Evolutionary conservation across 2,113 vertebrate genomes (phyloP).

Genomic region (Formicarius rufipectus): DNA sequence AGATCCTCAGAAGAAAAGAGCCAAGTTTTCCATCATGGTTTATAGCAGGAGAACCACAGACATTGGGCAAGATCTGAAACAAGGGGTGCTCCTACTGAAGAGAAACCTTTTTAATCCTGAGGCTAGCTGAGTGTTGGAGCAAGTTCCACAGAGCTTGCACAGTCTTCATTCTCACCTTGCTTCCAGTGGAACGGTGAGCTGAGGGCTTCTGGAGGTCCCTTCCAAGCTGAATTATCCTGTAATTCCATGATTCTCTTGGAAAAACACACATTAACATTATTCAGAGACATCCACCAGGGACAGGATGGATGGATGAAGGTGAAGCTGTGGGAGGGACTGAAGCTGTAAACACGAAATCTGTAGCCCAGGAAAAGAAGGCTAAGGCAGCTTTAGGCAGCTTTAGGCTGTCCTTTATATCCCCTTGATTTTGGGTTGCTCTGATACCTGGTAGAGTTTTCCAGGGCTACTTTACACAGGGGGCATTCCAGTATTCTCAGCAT

Average conservation of each 20-base stretch:
- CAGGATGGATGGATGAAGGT: not conserved
- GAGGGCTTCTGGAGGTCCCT: not conserved
- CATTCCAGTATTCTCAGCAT: not conserved
- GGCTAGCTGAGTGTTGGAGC: fast-evolving
- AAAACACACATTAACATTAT: fast-evolving
- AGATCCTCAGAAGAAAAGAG: not conserved
- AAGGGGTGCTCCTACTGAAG: fast-evolving
- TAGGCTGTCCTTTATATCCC: not conserved
- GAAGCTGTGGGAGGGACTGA: not conserved
- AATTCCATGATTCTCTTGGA: not conserved
- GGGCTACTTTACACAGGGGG: not conserved
- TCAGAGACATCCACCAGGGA: not conserved
- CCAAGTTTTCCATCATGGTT: fast-evolving
- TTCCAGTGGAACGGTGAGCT: not conserved
- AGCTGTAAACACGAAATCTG: not conserved
- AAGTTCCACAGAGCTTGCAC: not conserved
- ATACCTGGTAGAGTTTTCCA: not conserved
- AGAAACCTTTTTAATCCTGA: not conserved
- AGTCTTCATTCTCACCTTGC: not conserved
- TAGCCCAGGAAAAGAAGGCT: not conserved
- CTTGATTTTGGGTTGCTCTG: not conserved
- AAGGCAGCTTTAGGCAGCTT: not conserved
- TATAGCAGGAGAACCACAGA: not conserved
- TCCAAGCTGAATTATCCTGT: not conserved
- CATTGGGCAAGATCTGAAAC: not conserved